Evolutionary conservation across 2,797 vertebrate species (phyloP), one percentile per base, ranked within the genome.

Genomic region (Anabas testudineus): DNA sequence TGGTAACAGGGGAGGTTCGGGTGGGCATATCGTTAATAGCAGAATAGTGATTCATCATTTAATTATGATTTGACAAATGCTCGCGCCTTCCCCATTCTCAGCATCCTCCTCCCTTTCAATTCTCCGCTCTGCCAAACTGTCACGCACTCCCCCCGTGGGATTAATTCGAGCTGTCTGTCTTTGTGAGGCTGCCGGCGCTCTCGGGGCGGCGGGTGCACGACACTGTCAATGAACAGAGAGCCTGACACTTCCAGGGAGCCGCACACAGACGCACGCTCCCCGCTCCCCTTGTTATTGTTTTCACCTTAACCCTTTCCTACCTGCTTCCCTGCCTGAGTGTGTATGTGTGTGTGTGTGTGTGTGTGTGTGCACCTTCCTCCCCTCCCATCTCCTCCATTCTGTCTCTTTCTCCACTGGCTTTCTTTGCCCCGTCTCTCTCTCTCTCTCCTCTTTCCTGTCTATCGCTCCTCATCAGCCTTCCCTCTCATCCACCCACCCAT

Each of bases 21-120:
- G 87, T 87, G 87, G 92, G 89, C 92, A 93, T 88, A 88, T 95
- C 95, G 95, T 95, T 96, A 95, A 96, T 97, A 97, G 97, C 95
- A 95, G 96, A 97, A 98, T 96, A 97, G 96, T 96, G 97, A 98
- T 99, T 99, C 97, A 98, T 99, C 97, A 99, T 98, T 99, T 99
- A 99, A 97, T 96, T 95, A 96, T 97, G 96, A 98, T 98, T 97
- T 98, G 97, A 99, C 97, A 99, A 97, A 97, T 96, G 97, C 96
- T 96, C 91, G 96, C 95, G 95, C 96, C 95, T 96, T 96, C 96
- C 95, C 95, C 95, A 94, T 96, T 96, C 95, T 95, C 96, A 93
- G 96, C 96, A 96, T 96, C 96, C 95, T 96, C 96, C 96, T 95
- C 95, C 95, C 92, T 95, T 96, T 96, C 97, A 98, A 98, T 98